Conservation (phyloP, 2,888 invertebrate genomes). For the Lasioglossum malachurum region DNA sequence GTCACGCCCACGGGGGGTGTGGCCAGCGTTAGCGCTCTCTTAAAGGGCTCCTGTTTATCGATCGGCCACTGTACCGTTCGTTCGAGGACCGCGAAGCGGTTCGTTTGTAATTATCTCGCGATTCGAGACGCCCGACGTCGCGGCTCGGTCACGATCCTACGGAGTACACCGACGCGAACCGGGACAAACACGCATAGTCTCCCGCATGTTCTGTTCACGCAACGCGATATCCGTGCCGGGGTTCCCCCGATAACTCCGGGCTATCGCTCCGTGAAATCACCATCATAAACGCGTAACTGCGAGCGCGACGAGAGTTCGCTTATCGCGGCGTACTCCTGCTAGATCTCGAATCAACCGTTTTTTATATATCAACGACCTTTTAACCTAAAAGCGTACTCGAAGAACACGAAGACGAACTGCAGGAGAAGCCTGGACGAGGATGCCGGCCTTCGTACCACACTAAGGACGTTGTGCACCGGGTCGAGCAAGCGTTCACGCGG, state of each 20-base stretch:
- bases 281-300: background rate
- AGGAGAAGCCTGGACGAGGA: constrained; percentile 28
- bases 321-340: constrained; percentile 15
- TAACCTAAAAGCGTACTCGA: constrained; percentile 33
- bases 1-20: background rate
- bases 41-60: background rate
- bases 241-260: constrained; percentile 8
- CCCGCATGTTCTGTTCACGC: background rate
- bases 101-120: constrained; percentile 1
- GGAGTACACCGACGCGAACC: background rate
- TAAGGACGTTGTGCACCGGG: constrained; percentile 8
- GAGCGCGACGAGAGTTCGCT: background rate
- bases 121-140: constrained; percentile 2
- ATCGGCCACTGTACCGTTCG: background rate
- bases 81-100: constrained; percentile 5
- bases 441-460: constrained; percentile 44
- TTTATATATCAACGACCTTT: constrained; percentile 42
- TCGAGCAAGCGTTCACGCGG: background rate
- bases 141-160: background rate
- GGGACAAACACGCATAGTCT: background rate
- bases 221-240: background rate
- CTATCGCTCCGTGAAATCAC: background rate
- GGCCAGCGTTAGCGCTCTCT: background rate
- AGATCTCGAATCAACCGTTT: constrained; percentile 42
- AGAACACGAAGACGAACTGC: constrained; percentile 2